Evolutionary conservation across 2,113 vertebrate genomes (phyloP).

Genomic region (Chinchilla lanigera): DNA sequence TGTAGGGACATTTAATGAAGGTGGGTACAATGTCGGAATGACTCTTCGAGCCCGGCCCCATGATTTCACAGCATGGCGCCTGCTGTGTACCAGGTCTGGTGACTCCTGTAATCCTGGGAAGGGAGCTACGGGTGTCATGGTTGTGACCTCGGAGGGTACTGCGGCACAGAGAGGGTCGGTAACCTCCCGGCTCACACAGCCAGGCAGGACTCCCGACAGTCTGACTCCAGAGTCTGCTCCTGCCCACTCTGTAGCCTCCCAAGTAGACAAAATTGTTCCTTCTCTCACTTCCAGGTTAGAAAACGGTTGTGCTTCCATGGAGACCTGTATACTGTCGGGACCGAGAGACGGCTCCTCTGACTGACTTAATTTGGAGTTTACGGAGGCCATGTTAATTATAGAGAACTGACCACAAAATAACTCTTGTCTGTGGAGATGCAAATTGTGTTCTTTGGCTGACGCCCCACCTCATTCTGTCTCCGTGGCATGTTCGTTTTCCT

Average conservation of each 20-base stretch:
- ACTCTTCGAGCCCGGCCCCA: neutral
- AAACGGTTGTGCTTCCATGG: neutral
- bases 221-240: too few relatives aligned
- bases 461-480: neutral
- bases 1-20: neutral
- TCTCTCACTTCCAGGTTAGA: neutral
- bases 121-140: too few relatives aligned
- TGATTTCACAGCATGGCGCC: neutral
- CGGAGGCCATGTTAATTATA: neutral
- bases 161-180: neutral
- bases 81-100: neutral
- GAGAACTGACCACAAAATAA: neutral
- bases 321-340: neutral
- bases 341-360: neutral
- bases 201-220: neutral
- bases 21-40: neutral
- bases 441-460: neutral
- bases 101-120: neutral
- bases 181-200: neutral
- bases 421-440: neutral
- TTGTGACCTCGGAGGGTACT: neutral
- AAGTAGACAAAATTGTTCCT: neutral
- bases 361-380: neutral
- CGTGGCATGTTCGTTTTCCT: neutral
- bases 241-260: neutral